These are phyloP conservation scores for Chrysoperla carnea DNA, from an alignment of 1,140 invertebrate species.

Conservation along the genomic window DNA sequence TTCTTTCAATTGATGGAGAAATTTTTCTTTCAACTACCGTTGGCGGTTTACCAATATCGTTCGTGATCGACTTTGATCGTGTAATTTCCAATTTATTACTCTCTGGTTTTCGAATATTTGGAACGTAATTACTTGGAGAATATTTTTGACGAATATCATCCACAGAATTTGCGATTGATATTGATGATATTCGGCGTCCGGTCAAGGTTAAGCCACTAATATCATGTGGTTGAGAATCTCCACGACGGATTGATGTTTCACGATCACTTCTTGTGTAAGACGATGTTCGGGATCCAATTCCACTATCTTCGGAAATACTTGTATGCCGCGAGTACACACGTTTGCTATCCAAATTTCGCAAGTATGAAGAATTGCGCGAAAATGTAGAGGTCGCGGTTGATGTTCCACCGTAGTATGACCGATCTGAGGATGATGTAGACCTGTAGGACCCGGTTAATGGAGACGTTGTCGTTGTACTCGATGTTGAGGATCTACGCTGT, in stretches of 20 bases:
- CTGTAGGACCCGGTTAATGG: slow-evolving; percentile 26
- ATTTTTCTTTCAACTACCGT: slow-evolving; percentile 15
- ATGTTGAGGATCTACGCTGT: slow-evolving; percentile 25
- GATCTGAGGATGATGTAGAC: slow-evolving; percentile 27
- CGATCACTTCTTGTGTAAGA: slow-evolving; percentile 15
- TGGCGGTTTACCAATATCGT: slow-evolving; percentile 27
- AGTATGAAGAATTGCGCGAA: slow-evolving; percentile 24
- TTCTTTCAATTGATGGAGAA: slow-evolving; percentile 13
- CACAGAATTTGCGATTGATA: slow-evolving; percentile 22
- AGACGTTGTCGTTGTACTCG: slow-evolving; percentile 18
- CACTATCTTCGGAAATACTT: slow-evolving; percentile 20
- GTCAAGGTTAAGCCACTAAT: slow-evolving; percentile 18
- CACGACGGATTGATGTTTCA: slow-evolving; percentile 12
- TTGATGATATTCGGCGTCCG: slow-evolving; percentile 13
- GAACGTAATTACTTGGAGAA: slow-evolving; percentile 39
- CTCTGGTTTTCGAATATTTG: slow-evolving; percentile 27
- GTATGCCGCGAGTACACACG: not conserved
- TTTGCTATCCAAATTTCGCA: slow-evolving; percentile 9
- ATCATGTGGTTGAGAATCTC: slow-evolving; percentile 16
- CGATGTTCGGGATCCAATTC: slow-evolving; percentile 8
- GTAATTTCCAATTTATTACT: slow-evolving; percentile 21
- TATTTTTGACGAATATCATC: slow-evolving; percentile 42
- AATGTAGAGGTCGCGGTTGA: slow-evolving; percentile 24
- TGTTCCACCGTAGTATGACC: slow-evolving; percentile 26
- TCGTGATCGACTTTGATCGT: slow-evolving; percentile 31